Percentiles rank a stretch among this genome's conserved stretches.
Evolutionary conservation across 2,797 vertebrate genomes (phyloP).

Genomic region (Dipus sagitta): DNA sequence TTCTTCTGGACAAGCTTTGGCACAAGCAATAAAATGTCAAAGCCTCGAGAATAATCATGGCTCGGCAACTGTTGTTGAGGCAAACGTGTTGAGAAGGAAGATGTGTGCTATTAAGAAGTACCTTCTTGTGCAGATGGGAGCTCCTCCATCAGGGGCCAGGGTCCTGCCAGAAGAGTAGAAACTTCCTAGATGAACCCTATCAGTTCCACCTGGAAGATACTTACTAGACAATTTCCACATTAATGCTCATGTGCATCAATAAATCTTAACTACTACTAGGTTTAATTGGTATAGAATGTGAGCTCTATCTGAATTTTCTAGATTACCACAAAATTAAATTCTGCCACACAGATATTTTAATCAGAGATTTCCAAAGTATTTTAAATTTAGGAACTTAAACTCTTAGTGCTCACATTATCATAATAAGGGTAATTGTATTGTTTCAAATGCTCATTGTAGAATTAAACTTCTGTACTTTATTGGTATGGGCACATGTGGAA

Average conservation of each 20-base stretch:
- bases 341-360: constrained; percentile 37
- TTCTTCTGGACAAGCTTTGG: constrained; percentile 31
- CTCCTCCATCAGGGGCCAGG: background rate
- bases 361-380: constrained; percentile 31
- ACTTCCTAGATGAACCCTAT: background rate
- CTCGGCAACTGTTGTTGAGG: background rate
- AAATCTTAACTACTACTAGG: constrained; percentile 10
- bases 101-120: background rate
- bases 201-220: background rate
- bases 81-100: background rate
- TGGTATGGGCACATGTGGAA: background rate
- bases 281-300: constrained; percentile 28
- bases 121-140: background rate
- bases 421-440: constrained; percentile 4
- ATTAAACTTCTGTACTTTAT: constrained; percentile 30
- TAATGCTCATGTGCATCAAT: background rate
- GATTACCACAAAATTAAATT: background rate
- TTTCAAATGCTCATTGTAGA: constrained; percentile 37
- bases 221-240: background rate
- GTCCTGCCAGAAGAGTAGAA: background rate
- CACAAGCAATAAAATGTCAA: background rate
- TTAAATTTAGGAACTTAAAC: constrained; percentile 30
- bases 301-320: constrained; percentile 42
- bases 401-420: constrained; percentile 5
- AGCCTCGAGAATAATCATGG: background rate